Evolutionary conservation across 2,797 vertebrate species (phyloP), one percentile per base, ranked within the genome.

Genomic region (Onychomys arenicola): DNA sequence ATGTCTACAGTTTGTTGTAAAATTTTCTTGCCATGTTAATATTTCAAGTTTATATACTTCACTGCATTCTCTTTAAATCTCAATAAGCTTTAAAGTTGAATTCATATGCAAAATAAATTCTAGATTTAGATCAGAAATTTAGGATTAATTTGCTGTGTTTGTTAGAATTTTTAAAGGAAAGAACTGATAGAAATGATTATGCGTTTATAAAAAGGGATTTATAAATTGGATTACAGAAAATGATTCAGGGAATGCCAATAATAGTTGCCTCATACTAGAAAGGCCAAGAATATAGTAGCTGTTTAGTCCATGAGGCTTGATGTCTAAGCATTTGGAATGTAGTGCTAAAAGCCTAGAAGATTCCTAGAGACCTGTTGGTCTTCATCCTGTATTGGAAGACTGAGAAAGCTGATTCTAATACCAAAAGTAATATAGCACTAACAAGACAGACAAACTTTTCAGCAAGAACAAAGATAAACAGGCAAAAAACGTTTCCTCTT

Each of bases 1-100:
- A 29, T 73, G 4, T 37, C 25, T 27, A 23, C 0, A 55, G 34
- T 37, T 40, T 37, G 49, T n/a, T 46, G 67, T 2, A 73, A 52
- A 96, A 55, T 61, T 93, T 92, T 93, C 6, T 63, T 94, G 11
- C 59, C 46, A 29, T 86, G 2, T 71, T 57, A 86, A 63, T n/a
- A 88, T 86, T 89, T 80, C 6, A 88, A 71, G 17, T n/a, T n/a
- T 49, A 21, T 61, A 61, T 9, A 69, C 1, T 71, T 86, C 55
- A 32, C 27, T 90, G 21, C 0, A 23, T 4, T 16, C 40, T 23
- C 21, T 17, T 2, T 14, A 81, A 92, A 52, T 43, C 32, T 80
- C 55, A 46, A 63, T 71, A 59, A 19, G 2, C 7, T 81, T 52
- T 92, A 21, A 95, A 87, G 17, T 32, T 46, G 40, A 85, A 65